Conservation (phyloP, 1,140 invertebrate species). For the Meteorus sp. region DNA sequence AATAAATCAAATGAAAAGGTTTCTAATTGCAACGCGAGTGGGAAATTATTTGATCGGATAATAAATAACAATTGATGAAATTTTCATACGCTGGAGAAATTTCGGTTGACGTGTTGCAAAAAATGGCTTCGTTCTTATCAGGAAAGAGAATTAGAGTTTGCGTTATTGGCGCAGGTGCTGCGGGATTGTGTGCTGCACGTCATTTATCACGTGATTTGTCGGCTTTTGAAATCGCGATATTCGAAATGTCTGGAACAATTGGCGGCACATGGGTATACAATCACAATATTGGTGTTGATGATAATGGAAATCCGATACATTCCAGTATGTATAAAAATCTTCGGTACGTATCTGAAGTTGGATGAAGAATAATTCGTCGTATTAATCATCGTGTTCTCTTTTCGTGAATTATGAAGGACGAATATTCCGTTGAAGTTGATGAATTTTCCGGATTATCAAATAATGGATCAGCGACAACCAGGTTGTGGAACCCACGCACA, state of each 20-base stretch:
- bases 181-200: slow-evolving; percentile 71
- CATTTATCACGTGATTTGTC: slow-evolving; percentile 54
- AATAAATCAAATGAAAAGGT: too few relatives aligned
- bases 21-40: too few relatives aligned
- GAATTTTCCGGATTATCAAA: slow-evolving; percentile 73
- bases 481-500: slow-evolving; percentile 65
- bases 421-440: slow-evolving; percentile 79
- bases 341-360: slow-evolving; percentile 33
- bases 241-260: slow-evolving; percentile 65
- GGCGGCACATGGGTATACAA: slow-evolving; percentile 77
- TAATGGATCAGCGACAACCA: slow-evolving; percentile 48
- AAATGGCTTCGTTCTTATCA: slow-evolving; percentile 22
- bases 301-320: slow-evolving; percentile 66
- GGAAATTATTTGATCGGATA: too few relatives aligned
- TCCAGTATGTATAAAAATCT: slow-evolving; percentile 71
- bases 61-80: too few relatives aligned
- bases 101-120: background rate
- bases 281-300: slow-evolving; percentile 63
- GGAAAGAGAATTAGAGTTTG: slow-evolving; percentile 58
- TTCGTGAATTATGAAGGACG: too few relatives aligned
- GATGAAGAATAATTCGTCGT: slow-evolving; percentile 32
- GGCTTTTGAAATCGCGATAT: slow-evolving; percentile 60
- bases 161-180: slow-evolving; percentile 78
- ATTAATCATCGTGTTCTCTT: slow-evolving; percentile 16
- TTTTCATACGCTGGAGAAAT: too few relatives aligned